phyloP scores from a whole-genome alignment of 2,113 vertebrate genomes.

The Colius striatus region DNA sequence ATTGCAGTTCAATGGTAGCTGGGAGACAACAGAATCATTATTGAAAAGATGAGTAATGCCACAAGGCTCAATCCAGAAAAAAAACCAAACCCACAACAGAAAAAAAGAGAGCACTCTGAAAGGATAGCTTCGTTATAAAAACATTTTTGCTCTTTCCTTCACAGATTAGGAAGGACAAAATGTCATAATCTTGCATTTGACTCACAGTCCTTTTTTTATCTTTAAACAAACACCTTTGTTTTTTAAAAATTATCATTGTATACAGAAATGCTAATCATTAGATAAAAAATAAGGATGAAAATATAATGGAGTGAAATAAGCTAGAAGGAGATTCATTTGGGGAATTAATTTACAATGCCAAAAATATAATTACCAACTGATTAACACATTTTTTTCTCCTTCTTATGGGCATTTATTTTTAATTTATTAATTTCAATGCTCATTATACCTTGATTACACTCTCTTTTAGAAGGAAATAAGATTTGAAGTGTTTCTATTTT shows the following conservation, averaged over 20 bases:
- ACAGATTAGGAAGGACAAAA: not conserved
- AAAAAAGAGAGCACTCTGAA: not conserved
- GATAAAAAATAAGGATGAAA: conserved; percentile 56
- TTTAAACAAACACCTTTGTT: conserved; percentile 36
- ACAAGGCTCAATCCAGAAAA: not conserved
- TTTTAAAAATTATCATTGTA: conserved; percentile 3
- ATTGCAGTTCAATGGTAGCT: not conserved
- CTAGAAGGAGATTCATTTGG: conserved; percentile 60
- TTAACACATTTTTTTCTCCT: conserved; percentile 65
- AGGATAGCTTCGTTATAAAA: not conserved
- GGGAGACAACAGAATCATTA: conserved; percentile 11
- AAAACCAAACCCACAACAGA: too few species aligned
- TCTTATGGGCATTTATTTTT: conserved; percentile 77
- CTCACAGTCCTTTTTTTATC: conserved; percentile 1
- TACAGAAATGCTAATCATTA: conserved; percentile 46
- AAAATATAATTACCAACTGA: conserved; percentile 76
- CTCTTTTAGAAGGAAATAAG: conserved; percentile 70
- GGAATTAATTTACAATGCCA: conserved; percentile 76
- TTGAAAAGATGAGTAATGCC: not conserved
- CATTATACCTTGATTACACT: conserved; percentile 74
- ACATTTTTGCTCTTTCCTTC: conserved; percentile 7
- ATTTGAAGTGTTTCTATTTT: conserved; percentile 70
- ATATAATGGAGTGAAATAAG: conserved; percentile 52
- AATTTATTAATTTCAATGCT: conserved; percentile 79
- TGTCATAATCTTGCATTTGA: not conserved